Base-by-base conservation (phyloP, 2,888 invertebrate species). In the Drosophila koepferae region DNA sequence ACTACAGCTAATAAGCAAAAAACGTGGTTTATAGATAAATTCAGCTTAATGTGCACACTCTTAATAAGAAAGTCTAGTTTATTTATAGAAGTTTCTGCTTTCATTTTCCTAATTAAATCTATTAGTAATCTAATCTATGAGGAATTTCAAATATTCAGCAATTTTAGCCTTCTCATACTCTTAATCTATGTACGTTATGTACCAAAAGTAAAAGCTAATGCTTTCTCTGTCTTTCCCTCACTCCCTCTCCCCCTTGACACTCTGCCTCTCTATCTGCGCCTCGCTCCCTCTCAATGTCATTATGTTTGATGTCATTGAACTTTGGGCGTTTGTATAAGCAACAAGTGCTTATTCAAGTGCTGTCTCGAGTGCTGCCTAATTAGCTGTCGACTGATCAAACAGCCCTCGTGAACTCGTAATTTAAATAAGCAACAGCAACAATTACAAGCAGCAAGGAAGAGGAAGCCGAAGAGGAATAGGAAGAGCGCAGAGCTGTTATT, bases 341-440 rank as follows among this genome's bases (percentile, higher is more conserved):
- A 71, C 71, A 77, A 77, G 74, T 77, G 46, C 48, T 46, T 48
- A 40, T 58, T 48, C 43, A 60, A 67, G 69, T 51, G 51, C 49
- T 49, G 58, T 71, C 77, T 86, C 70, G 68, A 86, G 82, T 74
- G 66, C 65, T 70, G 68, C 53, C 81, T 83, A 82, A 87, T 86
- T 86, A 83, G 83, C 77, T 72, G 81, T 54, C 83, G 78, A 72
- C 83, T 75, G 73, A 77, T 81, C 74, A 82, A 82, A 82, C 81
- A 80, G 68, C 75, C 68, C 77, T 77, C 68, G 74, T 71, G 72
- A 71, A 69, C 77, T 77, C 40, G 55, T 64, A 72, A 55, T 77
- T 74, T 67, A 77, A 83, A 80, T 71, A 79, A 69, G 67, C 64
- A 74, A 34, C 49, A 56, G n/a, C 58, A 65, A 8, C 46, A 71